Base-by-base conservation (phyloP, 2,888 invertebrate species). In the Diarsia rubi region DNA sequence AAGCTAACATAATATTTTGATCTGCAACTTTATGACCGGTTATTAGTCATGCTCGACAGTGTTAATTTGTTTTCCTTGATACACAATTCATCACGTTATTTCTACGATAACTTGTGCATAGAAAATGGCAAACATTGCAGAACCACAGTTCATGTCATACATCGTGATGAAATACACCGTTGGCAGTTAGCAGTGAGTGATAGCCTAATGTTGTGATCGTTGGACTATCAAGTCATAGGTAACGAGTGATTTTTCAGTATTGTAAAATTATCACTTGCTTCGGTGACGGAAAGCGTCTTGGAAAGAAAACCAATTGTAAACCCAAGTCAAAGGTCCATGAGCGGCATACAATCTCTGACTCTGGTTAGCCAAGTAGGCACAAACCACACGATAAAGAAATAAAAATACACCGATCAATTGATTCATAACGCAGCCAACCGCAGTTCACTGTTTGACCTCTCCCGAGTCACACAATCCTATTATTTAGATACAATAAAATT, bases 1-100 rank as follows among this genome's bases (percentile, higher is more conserved):
- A 76, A 60, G 64, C 67, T 37, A 59, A 63, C 68, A 75, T 73
- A 82, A 74, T 75, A 74, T 75, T 78, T 73, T 75, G 73, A 73
- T 75, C 57, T 57, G 27, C 49, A 52, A 73, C 65, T 85, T 78
- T 67, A 78, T 67, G 45, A 69, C 60, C 45, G 16, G 54, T 45
- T 78, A 70, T 81, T 66, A 71, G 52, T 77, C 73, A 77, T 73
- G 72, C 79, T 44, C 11, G 24, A 64, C 31, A 52, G 16, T 37
- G 42, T 67, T 74, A 27, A 63, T 73, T 80, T 49, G 64, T 44
- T 47, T 49, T 65, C 1, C 19, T 66, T 49, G 19, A 16, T 37
- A 70, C 9, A 66, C 42, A 44, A 73, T 73, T 45, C 65, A 62
- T 31, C 27, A 42, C 54, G 49, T 47, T 78, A 60, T 65, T 11